Percentiles rank a stretch among this genome's conserved stretches.
Evolutionary conservation across 2,797 vertebrate species (phyloP).

Genomic region (Fringilla coelebs): DNA sequence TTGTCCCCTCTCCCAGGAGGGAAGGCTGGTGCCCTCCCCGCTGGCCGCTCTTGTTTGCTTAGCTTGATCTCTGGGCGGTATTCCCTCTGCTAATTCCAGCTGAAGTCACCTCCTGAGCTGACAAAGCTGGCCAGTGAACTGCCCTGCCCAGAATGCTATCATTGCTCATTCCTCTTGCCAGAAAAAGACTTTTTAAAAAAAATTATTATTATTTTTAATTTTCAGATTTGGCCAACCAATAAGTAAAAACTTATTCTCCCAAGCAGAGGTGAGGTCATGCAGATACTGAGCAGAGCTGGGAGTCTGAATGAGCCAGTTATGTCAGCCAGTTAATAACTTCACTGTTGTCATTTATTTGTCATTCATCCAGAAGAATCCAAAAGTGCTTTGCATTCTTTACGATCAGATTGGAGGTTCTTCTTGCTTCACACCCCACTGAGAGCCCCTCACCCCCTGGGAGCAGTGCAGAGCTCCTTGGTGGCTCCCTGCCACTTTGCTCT

Average conservation of each 20-base stretch:
- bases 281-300: slow-evolving; percentile 35
- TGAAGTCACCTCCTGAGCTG: slow-evolving; percentile 60
- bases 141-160: slow-evolving; percentile 48
- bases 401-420: slow-evolving; percentile 3
- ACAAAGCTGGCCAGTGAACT: slow-evolving; percentile 28
- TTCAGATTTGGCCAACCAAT: slow-evolving; percentile 45
- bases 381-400: slow-evolving; percentile 60
- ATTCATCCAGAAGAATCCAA: slow-evolving; percentile 67
- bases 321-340: slow-evolving; percentile 62
- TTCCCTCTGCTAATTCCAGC: slow-evolving; percentile 55
- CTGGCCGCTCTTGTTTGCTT: not conserved
- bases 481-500: fast-evolving
- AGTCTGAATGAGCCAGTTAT: slow-evolving; percentile 54
- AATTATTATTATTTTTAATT: not conserved
- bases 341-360: slow-evolving; percentile 65
- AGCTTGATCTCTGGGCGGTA: not conserved
- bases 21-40: not conserved
- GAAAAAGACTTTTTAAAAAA: not conserved
- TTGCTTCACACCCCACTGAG: not conserved
- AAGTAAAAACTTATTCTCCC: slow-evolving; percentile 54
- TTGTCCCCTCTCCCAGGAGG: not conserved
- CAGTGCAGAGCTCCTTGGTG: not conserved
- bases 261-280: slow-evolving; percentile 59
- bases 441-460: not conserved
- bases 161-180: slow-evolving; percentile 36